These are phyloP conservation scores for Melitaea athalia DNA, from an alignment of 2,888 invertebrate genomes.

Conservation along the genomic window DNA sequence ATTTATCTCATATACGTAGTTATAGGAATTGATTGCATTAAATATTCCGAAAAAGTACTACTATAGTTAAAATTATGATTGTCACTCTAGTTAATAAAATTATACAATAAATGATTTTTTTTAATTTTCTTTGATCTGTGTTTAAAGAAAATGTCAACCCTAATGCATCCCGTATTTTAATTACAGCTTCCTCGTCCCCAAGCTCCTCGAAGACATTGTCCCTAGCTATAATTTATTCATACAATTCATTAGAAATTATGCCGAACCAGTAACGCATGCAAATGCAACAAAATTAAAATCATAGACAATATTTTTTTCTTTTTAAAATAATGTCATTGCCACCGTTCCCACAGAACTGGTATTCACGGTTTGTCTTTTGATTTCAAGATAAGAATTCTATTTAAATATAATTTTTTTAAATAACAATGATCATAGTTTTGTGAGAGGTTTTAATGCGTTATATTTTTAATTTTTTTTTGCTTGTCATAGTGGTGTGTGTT, in stretches of 20 bases:
- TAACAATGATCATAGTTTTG: slow-evolving; percentile 18
- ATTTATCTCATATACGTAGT: too few relatives aligned
- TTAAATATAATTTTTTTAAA: slow-evolving; percentile 28
- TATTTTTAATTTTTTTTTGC: slow-evolving; percentile 4
- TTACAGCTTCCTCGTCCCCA: slow-evolving; percentile 72
- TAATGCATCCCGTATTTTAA: slow-evolving; percentile 56
- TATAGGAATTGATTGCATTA: too few relatives aligned
- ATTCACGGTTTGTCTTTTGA: slow-evolving; percentile 45
- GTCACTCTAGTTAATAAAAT: neutral
- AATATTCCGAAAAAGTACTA: neutral
- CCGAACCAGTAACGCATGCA: slow-evolving; percentile 64
- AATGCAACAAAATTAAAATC: slow-evolving; percentile 67
- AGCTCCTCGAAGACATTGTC: slow-evolving; percentile 71
- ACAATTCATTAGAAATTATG: slow-evolving; percentile 69
- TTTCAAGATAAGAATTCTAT: slow-evolving; percentile 42
- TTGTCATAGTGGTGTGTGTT: slow-evolving; percentile 9
- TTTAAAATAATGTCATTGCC: slow-evolving; percentile 62
- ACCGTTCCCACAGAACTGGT: slow-evolving; percentile 67
- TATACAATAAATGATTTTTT: neutral
- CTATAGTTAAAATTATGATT: neutral
- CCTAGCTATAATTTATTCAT: slow-evolving; percentile 72
- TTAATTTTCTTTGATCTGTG: neutral
- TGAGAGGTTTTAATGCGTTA: slow-evolving; percentile 1
- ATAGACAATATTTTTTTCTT: slow-evolving; percentile 66
- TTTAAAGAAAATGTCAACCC: slow-evolving; percentile 35